These are phyloP conservation scores for Pachycephus smyrnensis DNA, from an alignment of 2,888 invertebrate genomes.

Conservation along the genomic window DNA sequence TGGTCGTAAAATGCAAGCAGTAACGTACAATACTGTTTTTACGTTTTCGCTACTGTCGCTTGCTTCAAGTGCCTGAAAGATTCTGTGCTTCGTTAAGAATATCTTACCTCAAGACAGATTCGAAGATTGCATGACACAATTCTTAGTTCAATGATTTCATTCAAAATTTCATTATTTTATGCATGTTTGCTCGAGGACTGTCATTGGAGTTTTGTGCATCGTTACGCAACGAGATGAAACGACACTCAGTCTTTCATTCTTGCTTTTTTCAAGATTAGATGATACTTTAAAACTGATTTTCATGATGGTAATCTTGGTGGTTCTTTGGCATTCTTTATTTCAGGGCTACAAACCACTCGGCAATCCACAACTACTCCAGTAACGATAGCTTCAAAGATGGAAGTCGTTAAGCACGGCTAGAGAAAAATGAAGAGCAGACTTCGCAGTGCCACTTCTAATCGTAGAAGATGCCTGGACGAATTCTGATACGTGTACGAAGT, in stretches of 20 bases:
- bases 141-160: not conserved
- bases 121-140: not conserved
- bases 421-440: not conserved
- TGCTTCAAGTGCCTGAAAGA: not conserved
- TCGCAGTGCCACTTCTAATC: not conserved
- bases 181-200: not conserved
- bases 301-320: not conserved
- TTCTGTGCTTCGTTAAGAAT: not conserved
- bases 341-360: conserved; percentile 59
- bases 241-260: not conserved
- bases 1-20: conserved; percentile 28
- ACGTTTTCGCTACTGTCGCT: not conserved
- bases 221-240: not conserved
- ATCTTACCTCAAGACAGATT: not conserved
- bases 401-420: not conserved
- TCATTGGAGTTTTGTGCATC: not conserved
- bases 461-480: not conserved
- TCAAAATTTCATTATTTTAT: not conserved
- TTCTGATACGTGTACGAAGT: not conserved
- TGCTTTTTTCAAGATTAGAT: not conserved
- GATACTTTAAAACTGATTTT: not conserved
- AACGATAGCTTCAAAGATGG: not conserved
- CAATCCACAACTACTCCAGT: conserved; percentile 39
- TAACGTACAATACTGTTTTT: conserved; percentile 25
- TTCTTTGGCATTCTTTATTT: conserved; percentile 20